Base-by-base conservation (phyloP, 1,140 invertebrate species). In the Zaprionus africanus region DNA sequence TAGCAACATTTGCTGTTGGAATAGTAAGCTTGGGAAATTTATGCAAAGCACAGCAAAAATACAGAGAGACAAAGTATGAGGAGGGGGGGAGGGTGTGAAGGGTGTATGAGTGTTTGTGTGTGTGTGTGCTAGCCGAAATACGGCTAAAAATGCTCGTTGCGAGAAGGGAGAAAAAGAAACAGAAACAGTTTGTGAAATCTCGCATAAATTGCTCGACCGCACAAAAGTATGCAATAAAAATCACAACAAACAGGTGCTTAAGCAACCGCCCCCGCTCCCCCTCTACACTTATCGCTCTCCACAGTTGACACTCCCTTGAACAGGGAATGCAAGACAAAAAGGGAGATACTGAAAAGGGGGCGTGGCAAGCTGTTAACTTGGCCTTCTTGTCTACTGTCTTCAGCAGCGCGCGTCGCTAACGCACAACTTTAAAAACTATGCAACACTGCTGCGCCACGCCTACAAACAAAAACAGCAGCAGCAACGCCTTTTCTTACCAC, bases 211-310 rank as follows among this genome's bases (percentile, higher is more conserved):
- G 67, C 41, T 70, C 71, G 73, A 58, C 28, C 74, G 65, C 74
- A 78, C 65, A 65, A 81, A 81, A 81, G 71, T 85, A 85, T 85
- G 83, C 84, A 81, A 87, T 80, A 88, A 88, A 87, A 87, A 87
- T 87, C 83, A 87, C 77, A 78, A 78, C 79, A 83, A 87, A 87
- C 77, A 87, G 77, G 76, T 82, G 73, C 67, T 71, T 71, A 51
- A 49, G 56, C 60, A 19, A 41, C 12, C 53, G 24, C 9, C 38
- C n/a, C 22, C 34, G 4, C 7, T 11, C 22, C n/a, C 41, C 12
- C n/a, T 22, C n/a, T n/a, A n/a, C n/a, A 26, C 49, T 31, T 31
- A 11, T 31, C 31, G 31, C 31, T 31, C 9, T 31, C 31, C 9
- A 17, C 49, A 19, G 43, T 51, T 51, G 46, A 51, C 46, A 51